Base-by-base conservation (phyloP, 1,140 invertebrate genomes). In the Philotrypesis tridentata region DNA sequence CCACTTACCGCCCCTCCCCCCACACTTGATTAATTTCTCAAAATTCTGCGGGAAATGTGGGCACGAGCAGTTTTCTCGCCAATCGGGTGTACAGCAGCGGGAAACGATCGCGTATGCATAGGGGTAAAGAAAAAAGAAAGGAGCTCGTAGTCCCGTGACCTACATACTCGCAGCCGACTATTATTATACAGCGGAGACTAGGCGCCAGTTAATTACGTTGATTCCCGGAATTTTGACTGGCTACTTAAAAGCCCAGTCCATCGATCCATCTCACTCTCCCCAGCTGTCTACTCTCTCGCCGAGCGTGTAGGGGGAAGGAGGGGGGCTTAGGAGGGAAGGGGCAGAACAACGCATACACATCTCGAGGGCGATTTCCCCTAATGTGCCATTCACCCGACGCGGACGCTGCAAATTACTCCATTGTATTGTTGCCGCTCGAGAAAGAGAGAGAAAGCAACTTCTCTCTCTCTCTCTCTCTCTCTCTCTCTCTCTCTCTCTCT, bases 401-500 rank as follows among this genome's bases (percentile, higher is more conserved):
- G 21, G 25, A 29, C 6, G 61, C 8, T 25, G 25, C 27, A 29
- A 65, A 65, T 65, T 29, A 65, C 11, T 14, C 9, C 25, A 65
- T 65, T 65, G 61, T 65, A 17, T 29, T 17, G 61, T 55, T 65
- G 61, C 25, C 33, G 33, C 33, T 37, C 33, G 9, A 37, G 33
- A 37, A 3, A 37, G 33, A 37, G 9, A 37, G 33, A 37, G 25
- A 65, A 8, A 61, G 60, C 60, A 61, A 25, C 23, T 65, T 70
- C 31, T 68, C 14, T 68, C 67, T 27, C 23, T 65, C 63, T 65
- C 63, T 65, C 12, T 70, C 31, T 68, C 14, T 68, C 67, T 27
- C 23, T 65, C 63, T 65, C 63, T 65, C 12, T 70, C 31, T 68
- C 14, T 68, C 67, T 27, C 23, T 65, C 63, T 65, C 63, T 65